Conservation (phyloP, 2,113 vertebrate species). For the Rhinogobius similis region DNA sequence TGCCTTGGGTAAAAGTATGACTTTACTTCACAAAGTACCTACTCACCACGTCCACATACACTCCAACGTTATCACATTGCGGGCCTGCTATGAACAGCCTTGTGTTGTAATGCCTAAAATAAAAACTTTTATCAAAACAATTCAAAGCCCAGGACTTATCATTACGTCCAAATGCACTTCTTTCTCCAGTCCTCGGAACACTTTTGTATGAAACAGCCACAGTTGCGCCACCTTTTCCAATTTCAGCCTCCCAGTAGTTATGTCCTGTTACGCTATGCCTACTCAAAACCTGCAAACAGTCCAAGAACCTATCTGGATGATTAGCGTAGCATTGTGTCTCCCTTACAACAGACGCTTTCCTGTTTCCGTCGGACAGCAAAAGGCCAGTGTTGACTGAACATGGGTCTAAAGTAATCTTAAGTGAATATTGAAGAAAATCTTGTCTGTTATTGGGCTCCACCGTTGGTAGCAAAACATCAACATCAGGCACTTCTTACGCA, state of each 20-base stretch:
- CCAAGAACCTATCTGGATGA: constrained; percentile 6
- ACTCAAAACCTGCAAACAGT: constrained; percentile 8
- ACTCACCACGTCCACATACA: constrained; percentile 15
- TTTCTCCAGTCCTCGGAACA: not conserved
- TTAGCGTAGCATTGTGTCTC: not conserved
- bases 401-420: constrained; percentile 7
- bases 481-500: not conserved
- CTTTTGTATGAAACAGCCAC: constrained; percentile 1
- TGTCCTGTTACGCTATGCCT: not conserved
- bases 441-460: not conserved
- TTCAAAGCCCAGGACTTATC: constrained; percentile 6
- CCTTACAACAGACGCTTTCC: constrained; percentile 1
- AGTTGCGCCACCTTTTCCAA: not conserved
- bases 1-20: not conserved
- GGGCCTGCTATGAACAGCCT: constrained; percentile 6
- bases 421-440: not conserved
- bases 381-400: not conserved
- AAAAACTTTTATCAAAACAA: constrained; percentile 8
- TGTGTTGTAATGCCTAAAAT: constrained; percentile 12
- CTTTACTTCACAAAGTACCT: constrained; percentile 9
- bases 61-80: not conserved
- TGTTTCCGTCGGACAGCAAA: not conserved
- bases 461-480: constrained; percentile 1
- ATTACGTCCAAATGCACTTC: constrained; percentile 9
- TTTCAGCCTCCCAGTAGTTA: not conserved